phyloP scores from a whole-genome alignment of 1,140 invertebrate genomes.

The Melanaphis sacchari region DNA sequence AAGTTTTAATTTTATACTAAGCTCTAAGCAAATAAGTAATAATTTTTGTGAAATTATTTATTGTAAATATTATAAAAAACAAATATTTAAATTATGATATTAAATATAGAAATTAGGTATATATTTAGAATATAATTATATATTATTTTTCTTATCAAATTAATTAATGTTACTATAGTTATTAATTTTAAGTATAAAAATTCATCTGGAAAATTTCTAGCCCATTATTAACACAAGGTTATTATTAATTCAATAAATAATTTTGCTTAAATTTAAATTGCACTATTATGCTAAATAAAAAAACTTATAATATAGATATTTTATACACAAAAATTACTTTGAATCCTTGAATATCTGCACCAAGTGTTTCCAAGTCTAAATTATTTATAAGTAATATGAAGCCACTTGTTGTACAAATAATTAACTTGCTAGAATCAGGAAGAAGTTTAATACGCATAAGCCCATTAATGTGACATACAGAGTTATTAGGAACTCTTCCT shows the following conservation, averaged over 20 bases:
- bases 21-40: neutral
- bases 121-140: neutral
- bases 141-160: neutral
- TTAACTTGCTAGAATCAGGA: constrained; percentile 84
- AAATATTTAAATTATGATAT: neutral
- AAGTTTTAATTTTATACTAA: no score
- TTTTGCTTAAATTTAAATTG: neutral
- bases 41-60: neutral
- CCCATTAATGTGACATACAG: constrained; percentile 83
- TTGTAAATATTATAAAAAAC: neutral
- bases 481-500: constrained; percentile 65
- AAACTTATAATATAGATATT: neutral
- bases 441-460: constrained; percentile 88
- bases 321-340: constrained; percentile 68
- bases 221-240: neutral
- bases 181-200: neutral
- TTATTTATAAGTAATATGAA: constrained; percentile 91
- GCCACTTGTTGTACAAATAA: constrained; percentile 88
- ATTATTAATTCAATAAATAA: neutral
- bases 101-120: neutral
- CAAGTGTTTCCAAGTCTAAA: constrained; percentile 80
- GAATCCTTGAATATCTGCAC: constrained; percentile 83
- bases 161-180: neutral
- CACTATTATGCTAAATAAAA: neutral
- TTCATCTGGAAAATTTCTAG: neutral